Conservation (phyloP, 2,888 invertebrate genomes). For the Frankliniella intonsa region DNA sequence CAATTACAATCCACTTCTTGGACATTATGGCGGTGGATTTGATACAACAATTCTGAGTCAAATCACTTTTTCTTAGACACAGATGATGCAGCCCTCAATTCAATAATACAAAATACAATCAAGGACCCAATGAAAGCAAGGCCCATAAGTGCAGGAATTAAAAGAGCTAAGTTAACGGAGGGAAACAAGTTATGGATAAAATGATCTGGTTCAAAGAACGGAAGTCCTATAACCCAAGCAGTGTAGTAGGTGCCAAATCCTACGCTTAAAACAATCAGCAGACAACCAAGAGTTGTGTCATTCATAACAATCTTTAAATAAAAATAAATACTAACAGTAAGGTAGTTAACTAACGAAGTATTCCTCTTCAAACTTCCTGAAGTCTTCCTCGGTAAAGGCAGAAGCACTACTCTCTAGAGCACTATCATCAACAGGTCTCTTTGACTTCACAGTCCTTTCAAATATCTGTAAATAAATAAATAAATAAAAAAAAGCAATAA, state of each 20-base stretch:
- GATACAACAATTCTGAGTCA: slow-evolving; percentile 31
- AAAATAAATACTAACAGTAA: slow-evolving; percentile 29
- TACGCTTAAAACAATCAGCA: slow-evolving; percentile 53
- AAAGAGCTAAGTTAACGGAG: slow-evolving; percentile 55
- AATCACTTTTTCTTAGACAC: neutral
- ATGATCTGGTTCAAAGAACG: slow-evolving; percentile 60
- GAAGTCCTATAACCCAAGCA: slow-evolving; percentile 63
- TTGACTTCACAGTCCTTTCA: slow-evolving; percentile 41
- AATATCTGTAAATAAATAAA: neutral
- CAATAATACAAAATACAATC: slow-evolving; percentile 53
- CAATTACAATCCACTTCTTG: slow-evolving; percentile 56
- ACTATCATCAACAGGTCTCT: slow-evolving; percentile 37
- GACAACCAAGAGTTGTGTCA: slow-evolving; percentile 49
- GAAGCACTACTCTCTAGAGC: slow-evolving; percentile 50
- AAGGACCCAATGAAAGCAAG: slow-evolving; percentile 62
- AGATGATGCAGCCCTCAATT: slow-evolving; percentile 30
- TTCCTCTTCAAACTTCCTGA: slow-evolving; percentile 61
- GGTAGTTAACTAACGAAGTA: slow-evolving; percentile 49
- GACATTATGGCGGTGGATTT: slow-evolving; percentile 42
- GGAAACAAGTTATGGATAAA: slow-evolving; percentile 52
- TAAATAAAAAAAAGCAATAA: neutral
- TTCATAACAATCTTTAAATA: slow-evolving; percentile 35
- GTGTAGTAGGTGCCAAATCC: slow-evolving; percentile 56
- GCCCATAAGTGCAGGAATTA: slow-evolving; percentile 58
- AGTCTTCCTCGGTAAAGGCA: slow-evolving; percentile 66